Base-by-base conservation (phyloP, 2,888 invertebrate genomes). In the Eucera pruinosa region DNA sequence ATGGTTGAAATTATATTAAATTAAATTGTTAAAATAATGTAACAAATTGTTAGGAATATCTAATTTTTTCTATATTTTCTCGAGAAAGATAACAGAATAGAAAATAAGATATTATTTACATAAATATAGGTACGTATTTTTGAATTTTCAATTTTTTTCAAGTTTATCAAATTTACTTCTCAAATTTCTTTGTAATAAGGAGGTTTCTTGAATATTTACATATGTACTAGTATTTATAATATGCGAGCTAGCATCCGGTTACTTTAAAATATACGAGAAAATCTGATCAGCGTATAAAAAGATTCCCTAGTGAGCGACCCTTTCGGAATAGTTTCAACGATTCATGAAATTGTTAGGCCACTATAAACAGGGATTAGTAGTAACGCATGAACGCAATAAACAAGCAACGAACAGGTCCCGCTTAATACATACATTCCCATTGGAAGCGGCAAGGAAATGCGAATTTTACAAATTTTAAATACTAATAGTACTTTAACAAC, bases 301-400 rank as follows among this genome's bases (percentile, higher is more conserved):
- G n/a, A 9, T 36, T 36, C 36, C 25, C 33, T 13, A 18, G 11
- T 2, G 54, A 20, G 30, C 33, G 33, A 7, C 33, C 2, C 33
- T 36, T 36, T 54, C 33, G 54, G 15, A 54, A 36, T 36, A 18
- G 33, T 54, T 36, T 18, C 54, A 5, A 36, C 54, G 33, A 54
- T 54, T 54, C 54, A 36, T 36, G 54, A 36, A 7, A 54, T 20
- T 20, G 54, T 54, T 54, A 33, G 33, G 54, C n/a, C 54, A 36
- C 36, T 3, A 54, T 54, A 54, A 54, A 54, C 54, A 54, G 36
- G 54, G 54, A 54, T 54, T 54, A 54, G 36, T 36, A 20, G 36
- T 54, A 54, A 54, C 54, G 36, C 36, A 54, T 36, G 54, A 20
- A 54, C 36, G 36, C 54, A 5, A 54, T 54, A 54, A 54, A 54